phyloP scores from a whole-genome alignment of 2,888 invertebrate genomes.

The Phyllotreta striolata region DNA sequence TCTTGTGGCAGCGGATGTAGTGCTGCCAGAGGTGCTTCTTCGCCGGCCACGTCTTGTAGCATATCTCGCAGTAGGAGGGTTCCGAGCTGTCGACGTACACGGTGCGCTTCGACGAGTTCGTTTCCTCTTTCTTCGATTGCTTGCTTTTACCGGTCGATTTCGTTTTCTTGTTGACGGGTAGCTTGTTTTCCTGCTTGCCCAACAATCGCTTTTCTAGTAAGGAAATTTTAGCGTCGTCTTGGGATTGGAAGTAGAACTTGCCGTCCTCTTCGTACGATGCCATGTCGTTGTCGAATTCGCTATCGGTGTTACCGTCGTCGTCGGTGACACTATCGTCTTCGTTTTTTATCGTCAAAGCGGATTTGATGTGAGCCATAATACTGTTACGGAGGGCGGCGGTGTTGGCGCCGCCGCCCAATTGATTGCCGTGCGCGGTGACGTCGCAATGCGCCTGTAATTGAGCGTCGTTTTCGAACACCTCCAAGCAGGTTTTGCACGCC shows the following conservation, averaged over 20 bases:
- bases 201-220: slow-evolving; percentile 56
- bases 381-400: slow-evolving; percentile 35
- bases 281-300: slow-evolving; percentile 36
- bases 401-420: slow-evolving; percentile 25
- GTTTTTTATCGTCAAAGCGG: slow-evolving; percentile 31
- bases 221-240: slow-evolving; percentile 49
- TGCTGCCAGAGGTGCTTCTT: slow-evolving; percentile 71
- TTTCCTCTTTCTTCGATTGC: slow-evolving; percentile 40
- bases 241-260: slow-evolving; percentile 21
- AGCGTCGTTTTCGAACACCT: slow-evolving; percentile 65
- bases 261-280: slow-evolving; percentile 37
- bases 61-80: slow-evolving; percentile 65
- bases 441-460: slow-evolving; percentile 63
- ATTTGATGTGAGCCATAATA: slow-evolving; percentile 40
- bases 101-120: slow-evolving; percentile 60
- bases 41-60: slow-evolving; percentile 68
- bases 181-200: slow-evolving; percentile 44
- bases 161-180: slow-evolving; percentile 11
- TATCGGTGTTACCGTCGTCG: slow-evolving; percentile 36
- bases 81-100: slow-evolving; percentile 65
- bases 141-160: slow-evolving; percentile 11
- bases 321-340: slow-evolving; percentile 36
- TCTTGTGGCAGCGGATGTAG: slow-evolving; percentile 65
- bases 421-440: slow-evolving; percentile 56
- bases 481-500: slow-evolving; percentile 68